These are phyloP conservation scores for Enteromius unitaeniatus DNA, from an alignment of 2,797 vertebrate genomes.

Conservation along the genomic window DNA sequence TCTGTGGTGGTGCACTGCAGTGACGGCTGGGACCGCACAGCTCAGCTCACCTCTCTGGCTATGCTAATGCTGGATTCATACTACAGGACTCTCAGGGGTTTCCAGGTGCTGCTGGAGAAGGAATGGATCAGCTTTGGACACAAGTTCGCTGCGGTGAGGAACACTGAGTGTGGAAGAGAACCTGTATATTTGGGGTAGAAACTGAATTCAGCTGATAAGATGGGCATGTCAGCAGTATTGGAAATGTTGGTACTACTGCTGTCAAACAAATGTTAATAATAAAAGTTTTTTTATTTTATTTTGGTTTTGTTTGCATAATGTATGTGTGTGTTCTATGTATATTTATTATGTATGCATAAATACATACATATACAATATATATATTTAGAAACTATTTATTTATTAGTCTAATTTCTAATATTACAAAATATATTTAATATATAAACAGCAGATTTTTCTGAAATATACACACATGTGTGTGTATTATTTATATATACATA, in stretches of 20 bases:
- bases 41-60: slow-evolving; percentile 90
- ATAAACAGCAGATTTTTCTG: not conserved
- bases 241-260: not conserved
- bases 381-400: too few relatives aligned
- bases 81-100: slow-evolving; percentile 90
- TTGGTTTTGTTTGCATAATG: not conserved
- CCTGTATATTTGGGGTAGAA: not conserved
- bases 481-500: not conserved
- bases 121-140: slow-evolving; percentile 97
- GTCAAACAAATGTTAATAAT: not conserved
- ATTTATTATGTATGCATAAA: not conserved
- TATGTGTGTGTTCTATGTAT: not conserved
- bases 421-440: not conserved
- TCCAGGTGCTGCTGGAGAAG: slow-evolving; percentile 90
- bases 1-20: slow-evolving; percentile 95
- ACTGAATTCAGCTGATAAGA: not conserved
- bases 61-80: slow-evolving; percentile 95
- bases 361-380: not conserved
- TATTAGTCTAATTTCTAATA: too few relatives aligned
- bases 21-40: slow-evolving; percentile 92
- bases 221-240: not conserved
- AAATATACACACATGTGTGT: not conserved
- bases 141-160: slow-evolving; percentile 88
- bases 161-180: slow-evolving; percentile 9
- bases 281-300: too few relatives aligned